These are phyloP conservation scores for Leucozona laternaria DNA, from an alignment of 2,888 invertebrate species.

Conservation along the genomic window DNA sequence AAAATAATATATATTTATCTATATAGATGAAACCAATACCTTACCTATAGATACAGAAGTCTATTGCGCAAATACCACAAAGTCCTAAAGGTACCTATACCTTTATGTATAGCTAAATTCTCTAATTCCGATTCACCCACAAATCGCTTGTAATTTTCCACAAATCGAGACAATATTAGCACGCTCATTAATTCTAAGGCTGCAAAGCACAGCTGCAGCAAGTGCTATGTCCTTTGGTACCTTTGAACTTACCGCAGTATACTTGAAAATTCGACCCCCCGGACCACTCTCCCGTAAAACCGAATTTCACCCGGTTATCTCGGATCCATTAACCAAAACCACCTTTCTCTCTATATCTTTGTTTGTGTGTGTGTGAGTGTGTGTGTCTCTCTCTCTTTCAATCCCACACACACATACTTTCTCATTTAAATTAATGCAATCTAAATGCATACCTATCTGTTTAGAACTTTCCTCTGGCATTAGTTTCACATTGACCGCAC, in stretches of 20 bases:
- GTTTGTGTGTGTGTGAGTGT: too few relatives aligned
- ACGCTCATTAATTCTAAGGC: slow-evolving; percentile 69
- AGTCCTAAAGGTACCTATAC: not conserved
- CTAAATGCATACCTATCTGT: slow-evolving; percentile 59
- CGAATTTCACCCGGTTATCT: slow-evolving; percentile 37
- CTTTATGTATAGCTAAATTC: not conserved
- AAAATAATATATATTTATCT: not conserved
- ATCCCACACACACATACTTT: not conserved
- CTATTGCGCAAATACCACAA: slow-evolving; percentile 19
- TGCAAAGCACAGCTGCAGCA: slow-evolving; percentile 33
- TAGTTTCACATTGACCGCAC: slow-evolving; percentile 53
- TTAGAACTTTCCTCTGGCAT: slow-evolving; percentile 29
- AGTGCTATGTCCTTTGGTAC: not conserved
- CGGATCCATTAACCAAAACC: slow-evolving; percentile 19
- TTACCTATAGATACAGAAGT: not conserved
- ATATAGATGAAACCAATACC: too few relatives aligned
- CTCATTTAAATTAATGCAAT: slow-evolving; percentile 62
- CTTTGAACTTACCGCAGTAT: slow-evolving; percentile 28
- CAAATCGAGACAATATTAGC: slow-evolving; percentile 73
- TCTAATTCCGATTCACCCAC: slow-evolving; percentile 55
- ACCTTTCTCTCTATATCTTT: not conserved
- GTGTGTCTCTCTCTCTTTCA: not conserved
- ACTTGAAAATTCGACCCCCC: not conserved
- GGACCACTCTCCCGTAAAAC: slow-evolving; percentile 18
- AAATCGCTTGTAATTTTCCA: slow-evolving; percentile 72